Conservation (phyloP, 2,113 vertebrate species). For the Albula glossodonta region DNA sequence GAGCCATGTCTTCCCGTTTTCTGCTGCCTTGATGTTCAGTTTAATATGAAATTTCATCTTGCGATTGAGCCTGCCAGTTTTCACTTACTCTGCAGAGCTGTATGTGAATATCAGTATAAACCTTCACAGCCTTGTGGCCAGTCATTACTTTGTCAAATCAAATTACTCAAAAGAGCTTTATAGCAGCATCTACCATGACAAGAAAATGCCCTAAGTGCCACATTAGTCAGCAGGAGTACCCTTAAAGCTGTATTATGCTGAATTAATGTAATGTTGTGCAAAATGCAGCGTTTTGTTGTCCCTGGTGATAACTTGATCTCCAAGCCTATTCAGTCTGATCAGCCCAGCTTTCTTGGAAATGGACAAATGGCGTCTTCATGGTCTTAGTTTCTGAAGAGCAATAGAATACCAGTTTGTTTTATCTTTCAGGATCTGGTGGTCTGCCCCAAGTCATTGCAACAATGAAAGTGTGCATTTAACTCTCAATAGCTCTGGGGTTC, state of each 20-base stretch:
- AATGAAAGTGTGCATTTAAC: constrained; percentile 31
- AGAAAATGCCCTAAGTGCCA: not conserved
- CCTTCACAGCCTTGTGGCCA: not conserved
- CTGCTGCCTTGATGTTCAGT: not conserved
- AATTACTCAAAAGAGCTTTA: not conserved
- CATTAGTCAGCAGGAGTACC: not conserved
- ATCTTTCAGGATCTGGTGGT: constrained; percentile 44
- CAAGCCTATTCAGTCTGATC: not conserved
- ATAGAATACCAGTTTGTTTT: constrained; percentile 65
- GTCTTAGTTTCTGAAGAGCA: constrained; percentile 55
- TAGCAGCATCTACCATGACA: not conserved
- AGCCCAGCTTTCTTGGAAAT: constrained; percentile 55
- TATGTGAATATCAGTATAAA: not conserved
- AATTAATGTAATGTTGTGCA: not conserved
- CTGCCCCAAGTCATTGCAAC: constrained; percentile 35
- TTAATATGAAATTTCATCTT: not conserved
- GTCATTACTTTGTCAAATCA: not conserved
- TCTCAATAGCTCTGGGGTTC: constrained; percentile 44
- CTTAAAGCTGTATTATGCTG: not conserved
- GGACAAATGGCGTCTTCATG: constrained; percentile 60
- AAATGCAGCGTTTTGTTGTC: not conserved
- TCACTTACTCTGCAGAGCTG: not conserved
- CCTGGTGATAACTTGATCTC: not conserved
- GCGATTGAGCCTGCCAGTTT: not conserved
- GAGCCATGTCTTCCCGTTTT: not conserved